Conservation (phyloP, 1,140 invertebrate genomes). For the Meloidogyne exigua region DNA sequence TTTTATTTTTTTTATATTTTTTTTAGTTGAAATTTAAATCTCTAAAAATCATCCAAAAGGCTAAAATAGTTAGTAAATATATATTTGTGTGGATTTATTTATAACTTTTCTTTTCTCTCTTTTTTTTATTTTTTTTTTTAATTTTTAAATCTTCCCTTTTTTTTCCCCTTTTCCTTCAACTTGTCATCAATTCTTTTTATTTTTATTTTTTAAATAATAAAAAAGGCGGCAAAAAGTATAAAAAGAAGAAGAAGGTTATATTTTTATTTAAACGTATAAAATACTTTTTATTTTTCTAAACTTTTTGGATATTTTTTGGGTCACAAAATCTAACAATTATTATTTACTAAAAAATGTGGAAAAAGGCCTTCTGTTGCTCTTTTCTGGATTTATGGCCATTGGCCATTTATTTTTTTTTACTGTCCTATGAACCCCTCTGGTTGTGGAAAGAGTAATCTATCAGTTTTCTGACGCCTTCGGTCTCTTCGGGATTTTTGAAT, state of each 20-base stretch:
- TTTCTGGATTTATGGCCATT: neutral
- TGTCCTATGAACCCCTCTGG: neutral
- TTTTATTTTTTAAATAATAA: neutral
- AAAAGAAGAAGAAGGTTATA: neutral
- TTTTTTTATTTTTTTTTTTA: neutral
- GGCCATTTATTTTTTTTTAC: neutral
- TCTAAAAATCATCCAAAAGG: too few relatives aligned
- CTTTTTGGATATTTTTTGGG: neutral
- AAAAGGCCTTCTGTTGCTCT: neutral
- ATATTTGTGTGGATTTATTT: too few relatives aligned
- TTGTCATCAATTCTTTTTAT: neutral
- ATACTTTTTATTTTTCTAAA: too few relatives aligned
- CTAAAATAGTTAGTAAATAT: too few relatives aligned
- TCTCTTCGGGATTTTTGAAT: neutral
- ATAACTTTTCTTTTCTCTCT: too few relatives aligned
- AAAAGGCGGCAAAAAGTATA: neutral
- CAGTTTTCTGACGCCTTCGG: neutral
- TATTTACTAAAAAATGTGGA: neutral
- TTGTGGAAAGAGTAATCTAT: neutral
- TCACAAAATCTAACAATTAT: neutral
- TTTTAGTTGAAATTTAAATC: neutral
- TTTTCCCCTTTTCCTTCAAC: neutral
- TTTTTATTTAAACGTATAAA: neutral
- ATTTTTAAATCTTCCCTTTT: neutral
- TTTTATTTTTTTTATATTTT: too few relatives aligned